phyloP scores from a whole-genome alignment of 2,888 invertebrate genomes.

The Drosophila anomelani region DNA sequence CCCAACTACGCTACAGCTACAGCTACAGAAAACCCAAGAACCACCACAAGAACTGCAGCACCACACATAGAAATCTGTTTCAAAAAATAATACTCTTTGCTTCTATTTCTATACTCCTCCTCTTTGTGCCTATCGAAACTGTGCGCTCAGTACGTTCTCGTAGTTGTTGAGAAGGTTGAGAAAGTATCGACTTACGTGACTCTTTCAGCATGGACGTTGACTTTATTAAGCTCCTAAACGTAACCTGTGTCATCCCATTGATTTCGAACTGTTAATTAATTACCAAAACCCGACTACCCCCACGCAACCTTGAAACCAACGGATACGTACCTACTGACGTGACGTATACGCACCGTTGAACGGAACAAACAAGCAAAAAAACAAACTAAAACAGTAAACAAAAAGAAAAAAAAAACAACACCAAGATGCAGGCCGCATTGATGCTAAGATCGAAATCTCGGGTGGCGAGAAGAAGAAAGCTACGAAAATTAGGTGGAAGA shows the following conservation, averaged over 20 bases:
- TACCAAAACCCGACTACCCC: constrained; percentile 2
- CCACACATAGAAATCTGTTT: constrained; percentile 42
- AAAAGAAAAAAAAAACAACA: constrained; percentile 51
- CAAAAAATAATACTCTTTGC: constrained; percentile 48
- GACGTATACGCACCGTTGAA: constrained; percentile 35
- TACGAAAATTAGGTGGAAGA: constrained; percentile 90
- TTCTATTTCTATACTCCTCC: constrained; percentile 70
- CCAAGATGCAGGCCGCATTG: constrained; percentile 94
- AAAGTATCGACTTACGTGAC: constrained; percentile 46
- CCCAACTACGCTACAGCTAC: constrained; percentile 34
- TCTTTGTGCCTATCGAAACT: constrained; percentile 74
- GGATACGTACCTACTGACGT: constrained; percentile 25
- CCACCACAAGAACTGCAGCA: constrained; percentile 53
- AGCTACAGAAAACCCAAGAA: constrained; percentile 49
- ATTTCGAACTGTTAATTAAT: constrained; percentile 60
- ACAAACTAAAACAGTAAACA: constrained; percentile 58
- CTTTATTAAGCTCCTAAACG: constrained; percentile 82
- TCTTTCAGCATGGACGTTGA: constrained; percentile 79
- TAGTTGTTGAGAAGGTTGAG: constrained; percentile 38
- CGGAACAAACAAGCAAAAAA: constrained; percentile 25
- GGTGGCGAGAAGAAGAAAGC: constrained; percentile 92
- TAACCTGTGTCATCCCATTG: constrained; percentile 80
- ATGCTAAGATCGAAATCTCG: constrained; percentile 96
- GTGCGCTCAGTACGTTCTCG: constrained; percentile 61
- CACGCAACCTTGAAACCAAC: constrained; percentile 5